phyloP scores from a whole-genome alignment of 35 echinoderm and acorn worm genomes.

The Heliocidaris tuberculata region DNA sequence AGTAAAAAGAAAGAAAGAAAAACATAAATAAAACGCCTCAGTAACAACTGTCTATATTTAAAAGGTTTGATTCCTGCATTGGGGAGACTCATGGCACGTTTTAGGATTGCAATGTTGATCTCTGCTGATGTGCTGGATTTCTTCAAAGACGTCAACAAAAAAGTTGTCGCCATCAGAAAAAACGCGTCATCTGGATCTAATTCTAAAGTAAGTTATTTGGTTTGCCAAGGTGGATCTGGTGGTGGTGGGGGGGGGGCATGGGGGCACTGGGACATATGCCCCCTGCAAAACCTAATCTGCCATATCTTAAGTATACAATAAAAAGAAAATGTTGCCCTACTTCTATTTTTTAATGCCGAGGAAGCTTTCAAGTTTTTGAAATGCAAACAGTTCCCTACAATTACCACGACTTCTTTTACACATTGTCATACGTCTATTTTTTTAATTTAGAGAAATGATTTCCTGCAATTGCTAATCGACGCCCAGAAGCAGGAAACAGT shows the following conservation, averaged over 20 bases:
- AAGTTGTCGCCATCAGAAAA: background rate
- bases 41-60: no score
- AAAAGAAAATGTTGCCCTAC: no score
- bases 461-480: background rate
- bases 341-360: no score
- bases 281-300: no score
- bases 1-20: no score
- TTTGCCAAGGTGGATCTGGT: background rate
- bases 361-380: no score
- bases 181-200: background rate
- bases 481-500: background rate
- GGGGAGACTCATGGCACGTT: background rate
- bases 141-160: background rate
- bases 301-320: no score
- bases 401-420: no score
- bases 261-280: background rate
- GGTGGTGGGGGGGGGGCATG: background rate
- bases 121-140: background rate
- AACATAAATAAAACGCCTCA: no score
- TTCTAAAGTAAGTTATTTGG: background rate
- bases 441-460: background rate
- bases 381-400: no score
- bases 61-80: background rate
- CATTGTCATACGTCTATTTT: background rate
- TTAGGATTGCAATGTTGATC: background rate